Percentiles rank a stretch among this genome's conserved stretches.
Evolutionary conservation across 1,140 invertebrate genomes (phyloP).

Genomic region (Magallana gigas): DNA sequence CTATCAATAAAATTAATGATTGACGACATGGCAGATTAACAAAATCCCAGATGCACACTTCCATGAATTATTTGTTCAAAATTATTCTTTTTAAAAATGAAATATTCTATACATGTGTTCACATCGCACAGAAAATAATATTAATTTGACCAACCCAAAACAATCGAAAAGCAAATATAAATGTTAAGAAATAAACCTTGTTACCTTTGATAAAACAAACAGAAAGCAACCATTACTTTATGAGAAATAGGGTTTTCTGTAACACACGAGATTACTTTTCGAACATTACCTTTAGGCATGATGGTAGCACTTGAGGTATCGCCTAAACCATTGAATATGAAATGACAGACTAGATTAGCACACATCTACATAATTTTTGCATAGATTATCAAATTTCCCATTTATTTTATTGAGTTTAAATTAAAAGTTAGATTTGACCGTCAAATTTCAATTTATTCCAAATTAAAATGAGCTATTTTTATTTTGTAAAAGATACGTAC

Average conservation of each 20-base stretch:
- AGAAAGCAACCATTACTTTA: background rate
- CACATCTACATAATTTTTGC: background rate
- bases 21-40: no score
- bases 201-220: background rate
- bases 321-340: background rate
- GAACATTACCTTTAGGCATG: slow-evolving; percentile 12
- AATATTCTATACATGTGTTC: no score
- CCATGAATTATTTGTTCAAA: no score
- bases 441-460: background rate
- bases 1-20: no score
- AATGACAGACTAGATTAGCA: background rate
- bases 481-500: background rate
- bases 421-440: background rate
- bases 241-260: slow-evolving; percentile 1
- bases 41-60: no score
- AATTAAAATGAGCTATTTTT: background rate
- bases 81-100: no score
- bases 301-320: background rate
- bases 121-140: background rate
- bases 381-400: no score
- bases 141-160: background rate
- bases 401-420: no score
- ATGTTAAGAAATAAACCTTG: background rate
- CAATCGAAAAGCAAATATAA: background rate
- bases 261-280: background rate